Evolutionary conservation across 2,797 vertebrate species (phyloP).

Genomic region (Gadopsis bispinosus): DNA sequence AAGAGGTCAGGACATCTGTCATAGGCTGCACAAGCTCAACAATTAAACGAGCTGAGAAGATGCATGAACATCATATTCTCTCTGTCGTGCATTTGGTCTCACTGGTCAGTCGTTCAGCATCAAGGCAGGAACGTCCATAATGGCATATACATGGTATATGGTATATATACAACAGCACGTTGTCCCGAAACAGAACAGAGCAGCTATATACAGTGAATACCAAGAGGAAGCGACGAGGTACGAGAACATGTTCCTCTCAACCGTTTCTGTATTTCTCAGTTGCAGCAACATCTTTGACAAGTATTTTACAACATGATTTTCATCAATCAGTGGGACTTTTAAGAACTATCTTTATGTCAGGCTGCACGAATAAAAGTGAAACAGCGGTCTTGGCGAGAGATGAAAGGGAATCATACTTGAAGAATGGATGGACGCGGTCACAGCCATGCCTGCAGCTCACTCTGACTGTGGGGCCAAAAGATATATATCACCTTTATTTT

Average conservation of each 20-base stretch:
- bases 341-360: constrained; percentile 6
- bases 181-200: constrained; percentile 30
- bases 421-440: constrained; percentile 14
- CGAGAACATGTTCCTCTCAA: constrained; percentile 11
- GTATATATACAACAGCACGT: neutral
- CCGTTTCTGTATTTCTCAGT: constrained; percentile 29
- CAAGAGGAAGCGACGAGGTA: constrained; percentile 14
- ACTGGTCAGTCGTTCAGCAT: constrained; percentile 17
- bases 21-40: neutral
- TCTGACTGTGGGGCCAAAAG: constrained; percentile 20
- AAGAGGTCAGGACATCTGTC: neutral
- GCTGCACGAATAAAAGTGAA: constrained; percentile 6
- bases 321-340: constrained; percentile 23
- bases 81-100: constrained; percentile 2
- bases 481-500: constrained; percentile 20
- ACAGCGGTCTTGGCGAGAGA: neutral
- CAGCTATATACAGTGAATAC: constrained; percentile 22
- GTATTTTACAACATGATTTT: constrained; percentile 29
- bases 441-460: constrained; percentile 11
- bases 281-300: constrained; percentile 16
- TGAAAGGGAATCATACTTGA: constrained; percentile 37
- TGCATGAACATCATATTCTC: constrained; percentile 9
- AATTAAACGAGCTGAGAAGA: constrained; percentile 10
- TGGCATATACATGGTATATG: too few species aligned
- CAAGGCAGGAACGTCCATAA: constrained; percentile 26